Conservation (phyloP, 2,888 invertebrate genomes). For the Periphyllus acericola region DNA sequence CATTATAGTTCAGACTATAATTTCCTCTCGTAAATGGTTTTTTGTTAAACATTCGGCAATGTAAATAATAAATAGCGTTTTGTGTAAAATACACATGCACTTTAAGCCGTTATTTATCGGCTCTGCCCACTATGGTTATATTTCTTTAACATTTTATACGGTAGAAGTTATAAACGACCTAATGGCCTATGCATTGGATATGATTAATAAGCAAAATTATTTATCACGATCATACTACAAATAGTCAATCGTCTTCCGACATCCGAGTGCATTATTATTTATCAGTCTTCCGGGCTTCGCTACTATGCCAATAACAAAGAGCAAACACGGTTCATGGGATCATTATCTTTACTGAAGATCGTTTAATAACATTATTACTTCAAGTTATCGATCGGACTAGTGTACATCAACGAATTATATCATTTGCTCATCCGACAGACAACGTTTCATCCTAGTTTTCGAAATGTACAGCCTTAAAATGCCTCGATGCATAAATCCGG, state of each 20-base stretch:
- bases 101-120: not conserved
- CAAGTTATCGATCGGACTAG: not conserved
- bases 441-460: not conserved
- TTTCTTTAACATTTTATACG: not conserved
- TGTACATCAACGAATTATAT: not conserved
- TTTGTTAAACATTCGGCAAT: not conserved
- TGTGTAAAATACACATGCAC: not conserved
- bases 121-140: not conserved
- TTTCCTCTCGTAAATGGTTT: not conserved
- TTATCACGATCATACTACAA: not conserved
- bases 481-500: conserved; percentile 1
- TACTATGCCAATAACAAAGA: too few species aligned
- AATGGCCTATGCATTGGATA: not conserved
- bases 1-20: not conserved
- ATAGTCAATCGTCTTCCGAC: not conserved
- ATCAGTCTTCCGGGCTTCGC: not conserved
- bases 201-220: not conserved
- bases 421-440: not conserved
- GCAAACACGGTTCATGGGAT: too few species aligned
- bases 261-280: not conserved
- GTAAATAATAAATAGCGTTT: not conserved
- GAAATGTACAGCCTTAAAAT: not conserved
- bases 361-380: not conserved
- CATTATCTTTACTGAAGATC: not conserved
- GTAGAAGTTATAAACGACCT: not conserved